Conservation (phyloP, 2,888 invertebrate genomes). For the Limnephilus marmoratus region DNA sequence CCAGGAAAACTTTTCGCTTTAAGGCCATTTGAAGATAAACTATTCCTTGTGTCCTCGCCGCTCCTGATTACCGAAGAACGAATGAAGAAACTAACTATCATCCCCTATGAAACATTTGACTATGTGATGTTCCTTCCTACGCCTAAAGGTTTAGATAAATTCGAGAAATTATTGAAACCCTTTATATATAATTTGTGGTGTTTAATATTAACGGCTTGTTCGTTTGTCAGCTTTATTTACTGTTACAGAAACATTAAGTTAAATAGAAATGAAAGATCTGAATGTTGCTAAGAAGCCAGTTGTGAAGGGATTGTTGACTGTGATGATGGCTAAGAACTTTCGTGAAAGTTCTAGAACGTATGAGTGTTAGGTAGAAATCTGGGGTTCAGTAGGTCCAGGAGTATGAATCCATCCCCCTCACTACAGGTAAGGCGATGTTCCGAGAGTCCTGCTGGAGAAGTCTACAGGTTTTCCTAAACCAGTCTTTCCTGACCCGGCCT, state of each 20-base stretch:
- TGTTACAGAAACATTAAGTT: neutral
- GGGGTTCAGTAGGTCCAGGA: no score
- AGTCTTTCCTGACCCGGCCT: no score
- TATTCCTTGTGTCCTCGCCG: neutral
- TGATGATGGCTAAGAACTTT: conserved; percentile 32
- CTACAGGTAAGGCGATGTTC: no score
- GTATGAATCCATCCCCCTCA: no score
- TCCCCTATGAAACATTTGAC: neutral
- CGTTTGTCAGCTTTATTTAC: neutral
- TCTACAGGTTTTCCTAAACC: no score
- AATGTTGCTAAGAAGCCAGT: neutral
- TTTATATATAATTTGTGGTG: conserved; percentile 29
- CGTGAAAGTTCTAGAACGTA: no score
- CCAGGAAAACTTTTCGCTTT: neutral
- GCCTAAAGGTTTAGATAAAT: conserved; percentile 12
- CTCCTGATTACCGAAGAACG: conserved; percentile 3
- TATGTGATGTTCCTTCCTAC: conserved; percentile 7
- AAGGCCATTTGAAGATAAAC: conserved; percentile 18
- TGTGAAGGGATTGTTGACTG: neutral
- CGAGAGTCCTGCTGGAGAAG: no score
- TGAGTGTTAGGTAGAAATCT: no score
- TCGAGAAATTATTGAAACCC: conserved; percentile 46
- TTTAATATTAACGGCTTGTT: neutral
- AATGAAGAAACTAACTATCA: neutral
- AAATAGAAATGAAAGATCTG: conserved; percentile 9